Conservation (phyloP, 2,113 vertebrate species). For the Saimiri boliviensis region DNA sequence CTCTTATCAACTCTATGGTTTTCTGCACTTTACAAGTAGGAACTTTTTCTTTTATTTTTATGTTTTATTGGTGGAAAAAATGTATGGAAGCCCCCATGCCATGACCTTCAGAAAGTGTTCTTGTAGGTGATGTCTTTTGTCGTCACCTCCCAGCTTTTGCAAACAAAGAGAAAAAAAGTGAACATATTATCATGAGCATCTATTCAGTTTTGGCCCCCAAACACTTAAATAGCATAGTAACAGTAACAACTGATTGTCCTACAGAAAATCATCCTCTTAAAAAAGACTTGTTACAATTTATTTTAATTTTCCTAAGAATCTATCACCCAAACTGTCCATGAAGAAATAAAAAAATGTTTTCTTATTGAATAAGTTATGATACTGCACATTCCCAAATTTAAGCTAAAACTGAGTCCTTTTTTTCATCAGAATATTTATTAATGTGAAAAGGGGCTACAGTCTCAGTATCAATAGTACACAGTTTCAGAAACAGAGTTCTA, state of each 20-base stretch:
- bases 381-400: neutral
- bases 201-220: neutral
- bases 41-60: neutral
- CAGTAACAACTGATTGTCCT: too few relatives aligned
- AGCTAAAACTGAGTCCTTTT: neutral
- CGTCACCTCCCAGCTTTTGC: constrained; percentile 24
- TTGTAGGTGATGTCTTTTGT: constrained; percentile 52
- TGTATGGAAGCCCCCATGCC: neutral
- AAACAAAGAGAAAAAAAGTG: constrained; percentile 61
- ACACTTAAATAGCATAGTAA: neutral
- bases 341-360: neutral
- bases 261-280: neutral
- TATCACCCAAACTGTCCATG: neutral
- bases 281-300: neutral
- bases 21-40: constrained; percentile 65
- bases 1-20: constrained; percentile 57
- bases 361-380: neutral
- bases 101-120: constrained; percentile 61
- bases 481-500: neutral
- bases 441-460: neutral
- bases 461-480: too few relatives aligned
- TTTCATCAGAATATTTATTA: neutral
- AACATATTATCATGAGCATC: neutral
- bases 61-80: neutral
- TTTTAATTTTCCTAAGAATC: neutral